These are phyloP conservation scores for Phataginus tetradactyla DNA, from an alignment of 2,797 vertebrate genomes.

Conservation along the genomic window DNA sequence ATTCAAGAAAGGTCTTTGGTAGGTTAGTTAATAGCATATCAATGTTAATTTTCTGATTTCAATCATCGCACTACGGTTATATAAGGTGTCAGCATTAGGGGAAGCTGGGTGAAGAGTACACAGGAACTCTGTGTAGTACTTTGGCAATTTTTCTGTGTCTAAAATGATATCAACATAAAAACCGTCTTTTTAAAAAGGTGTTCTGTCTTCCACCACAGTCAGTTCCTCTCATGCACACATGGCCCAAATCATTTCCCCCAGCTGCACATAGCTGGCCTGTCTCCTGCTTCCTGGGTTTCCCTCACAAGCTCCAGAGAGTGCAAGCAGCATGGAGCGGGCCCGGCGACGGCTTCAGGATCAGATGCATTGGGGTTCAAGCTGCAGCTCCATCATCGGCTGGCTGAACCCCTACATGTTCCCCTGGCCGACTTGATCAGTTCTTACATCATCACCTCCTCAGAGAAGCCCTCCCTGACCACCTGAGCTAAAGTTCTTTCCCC, in stretches of 20 bases:
- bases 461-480: not conserved
- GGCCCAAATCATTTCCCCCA: not conserved
- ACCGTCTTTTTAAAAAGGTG: not conserved
- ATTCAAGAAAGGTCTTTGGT: not conserved
- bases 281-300: not conserved
- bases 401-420: not conserved
- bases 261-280: not conserved
- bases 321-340: not conserved
- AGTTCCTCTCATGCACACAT: not conserved
- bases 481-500: not conserved
- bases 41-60: not conserved
- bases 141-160: not conserved
- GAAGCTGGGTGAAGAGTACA: not conserved
- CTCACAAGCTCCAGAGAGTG: not conserved
- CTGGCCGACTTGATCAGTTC: not conserved
- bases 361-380: not conserved
- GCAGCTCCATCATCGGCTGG: not conserved
- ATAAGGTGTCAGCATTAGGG: not conserved
- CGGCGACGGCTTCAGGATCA: not conserved
- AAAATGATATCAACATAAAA: not conserved
- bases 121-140: not conserved
- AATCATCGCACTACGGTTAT: not conserved
- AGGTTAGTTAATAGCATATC: not conserved
- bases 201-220: not conserved
- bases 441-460: not conserved